Evolutionary conservation across 1,140 invertebrate genomes (phyloP), one percentile per base, ranked within the genome.

Genomic region (Temnothorax nylanderi): DNA sequence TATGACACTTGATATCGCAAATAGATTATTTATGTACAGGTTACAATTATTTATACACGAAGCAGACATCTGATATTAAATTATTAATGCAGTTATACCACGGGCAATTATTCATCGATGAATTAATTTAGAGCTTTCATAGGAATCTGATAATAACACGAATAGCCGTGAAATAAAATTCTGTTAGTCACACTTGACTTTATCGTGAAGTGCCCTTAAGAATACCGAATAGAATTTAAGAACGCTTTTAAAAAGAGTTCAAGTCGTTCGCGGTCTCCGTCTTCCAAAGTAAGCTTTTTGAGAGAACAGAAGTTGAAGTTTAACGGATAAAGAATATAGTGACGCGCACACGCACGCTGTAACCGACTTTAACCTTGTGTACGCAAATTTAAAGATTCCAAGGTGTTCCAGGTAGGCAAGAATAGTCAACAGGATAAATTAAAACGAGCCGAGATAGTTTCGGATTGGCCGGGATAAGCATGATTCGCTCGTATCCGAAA

Each of bases 331-430:
- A 65, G 18, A 26, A 8, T 47, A 11, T 49, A 65, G 44, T 11
- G 3, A 4, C 4, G 10, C 47, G 18, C 5, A 4, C 76, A 26
- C 26, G 26, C 56, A 76, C 26, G 3, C 4, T 21, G 7, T 26
- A 26, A 26, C 54, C 21, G 16, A 6, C 8, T 54, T 37, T 13
- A 49, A 16, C 2, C 2, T 64, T 10, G 13, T 81, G 71, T 69
- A 67, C 86, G 60, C 56, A 41, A 26, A 87, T 89, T 89, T 89
- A 89, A 88, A 60, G 76, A 87, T 72, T 77, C 10, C 10, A 34
- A 54, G 65, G 54, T 76, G n/a, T 60, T 44, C 18, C 62, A 47
- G 18, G 8, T 51, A 58, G 58, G 18, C 37, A 44, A 60, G 18
- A 51, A 54, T 54, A 80, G 47, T 37, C 26, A 26, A 54, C 18